Conservation (phyloP, 1,140 invertebrate genomes). For the Drosophila ercepeae region DNA sequence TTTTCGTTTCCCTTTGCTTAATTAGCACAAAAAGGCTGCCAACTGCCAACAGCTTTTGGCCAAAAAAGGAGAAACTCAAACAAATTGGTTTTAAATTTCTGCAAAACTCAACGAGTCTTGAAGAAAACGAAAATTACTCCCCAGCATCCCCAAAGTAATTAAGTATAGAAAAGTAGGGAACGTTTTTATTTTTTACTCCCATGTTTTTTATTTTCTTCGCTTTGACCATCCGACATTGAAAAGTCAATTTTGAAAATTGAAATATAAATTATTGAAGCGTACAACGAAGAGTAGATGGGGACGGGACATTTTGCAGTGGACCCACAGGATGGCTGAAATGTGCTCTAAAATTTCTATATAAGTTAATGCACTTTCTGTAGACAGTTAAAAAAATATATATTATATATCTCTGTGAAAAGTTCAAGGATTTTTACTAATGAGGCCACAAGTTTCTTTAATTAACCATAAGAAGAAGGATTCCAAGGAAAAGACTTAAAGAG, state of each 20-base stretch:
- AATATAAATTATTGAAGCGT: conserved; percentile 74
- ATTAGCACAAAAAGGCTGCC: conserved; percentile 66
- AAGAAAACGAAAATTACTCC: conserved; percentile 13
- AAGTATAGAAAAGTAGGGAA: conserved; percentile 56
- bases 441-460: background rate
- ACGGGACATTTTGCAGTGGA: background rate
- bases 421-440: background rate
- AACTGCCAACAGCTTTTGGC: conserved; percentile 28
- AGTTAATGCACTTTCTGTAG: conserved; percentile 36
- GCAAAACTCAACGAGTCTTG: conserved; percentile 28
- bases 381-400: background rate
- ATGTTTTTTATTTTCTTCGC: background rate
- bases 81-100: conserved; percentile 76
- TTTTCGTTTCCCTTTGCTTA: conserved; percentile 47
- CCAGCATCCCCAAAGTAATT: conserved; percentile 50
- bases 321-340: conserved; percentile 15
- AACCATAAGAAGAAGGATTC: no score
- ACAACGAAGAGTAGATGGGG: conserved; percentile 15
- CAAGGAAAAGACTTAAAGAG: no score
- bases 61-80: conserved; percentile 40
- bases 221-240: conserved; percentile 40
- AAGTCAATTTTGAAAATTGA: conserved; percentile 65
- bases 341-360: conserved; percentile 36
- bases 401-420: background rate
- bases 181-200: conserved; percentile 26